phyloP scores from a whole-genome alignment of 2,797 vertebrate species.

The Thripadectes ignobilis region DNA sequence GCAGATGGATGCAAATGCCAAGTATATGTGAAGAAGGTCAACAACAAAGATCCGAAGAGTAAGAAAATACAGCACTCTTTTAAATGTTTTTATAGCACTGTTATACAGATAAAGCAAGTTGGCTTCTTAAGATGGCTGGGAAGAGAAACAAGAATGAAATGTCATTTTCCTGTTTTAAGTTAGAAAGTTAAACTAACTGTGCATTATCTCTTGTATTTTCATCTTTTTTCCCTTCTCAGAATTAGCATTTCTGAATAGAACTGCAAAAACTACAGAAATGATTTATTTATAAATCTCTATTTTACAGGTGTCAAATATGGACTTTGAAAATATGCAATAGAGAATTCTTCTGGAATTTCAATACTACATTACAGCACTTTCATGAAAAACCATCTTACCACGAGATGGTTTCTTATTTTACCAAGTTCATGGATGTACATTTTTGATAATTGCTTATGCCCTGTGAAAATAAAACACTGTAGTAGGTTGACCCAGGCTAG shows the following conservation, averaged over 20 bases:
- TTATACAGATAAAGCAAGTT: not conserved
- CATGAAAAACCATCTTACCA: not conserved
- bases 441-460: not conserved
- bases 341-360: not conserved
- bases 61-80: not conserved
- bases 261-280: not conserved
- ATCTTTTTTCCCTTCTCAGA: not conserved
- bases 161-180: not conserved
- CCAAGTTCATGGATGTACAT: not conserved
- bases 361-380: not conserved
- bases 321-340: not conserved
- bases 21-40: slow-evolving; percentile 44
- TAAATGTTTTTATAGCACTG: not conserved
- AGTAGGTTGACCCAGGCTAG: not conserved
- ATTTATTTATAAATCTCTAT: not conserved
- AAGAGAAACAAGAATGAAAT: not conserved
- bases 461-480: not conserved
- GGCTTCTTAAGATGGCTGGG: not conserved
- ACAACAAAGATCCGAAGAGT: not conserved
- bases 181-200: not conserved
- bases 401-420: not conserved
- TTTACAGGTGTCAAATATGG: not conserved
- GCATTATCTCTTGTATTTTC: not conserved
- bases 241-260: not conserved
- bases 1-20: slow-evolving; percentile 50